These are phyloP conservation scores for Aelia acuminata DNA, from an alignment of 2,888 invertebrate genomes.

Conservation along the genomic window DNA sequence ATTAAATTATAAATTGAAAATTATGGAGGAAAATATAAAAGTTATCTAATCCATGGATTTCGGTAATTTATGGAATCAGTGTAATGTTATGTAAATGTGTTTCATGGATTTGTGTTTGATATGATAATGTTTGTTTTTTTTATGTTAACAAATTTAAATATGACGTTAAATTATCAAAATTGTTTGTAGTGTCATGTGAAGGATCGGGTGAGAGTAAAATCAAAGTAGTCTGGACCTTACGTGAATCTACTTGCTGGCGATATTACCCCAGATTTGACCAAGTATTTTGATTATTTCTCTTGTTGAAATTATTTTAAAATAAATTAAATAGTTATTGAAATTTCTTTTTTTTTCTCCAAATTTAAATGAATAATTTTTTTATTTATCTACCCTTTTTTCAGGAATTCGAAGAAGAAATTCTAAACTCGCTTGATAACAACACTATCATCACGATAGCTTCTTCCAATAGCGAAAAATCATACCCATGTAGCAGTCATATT, in stretches of 20 bases:
- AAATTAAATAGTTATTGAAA: neutral
- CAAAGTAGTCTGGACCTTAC: slow-evolving; percentile 62
- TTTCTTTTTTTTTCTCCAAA: no score
- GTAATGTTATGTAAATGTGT: no score
- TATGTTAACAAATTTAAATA: neutral
- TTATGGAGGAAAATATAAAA: no score
- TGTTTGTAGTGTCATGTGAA: slow-evolving; percentile 71
- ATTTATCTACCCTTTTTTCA: neutral
- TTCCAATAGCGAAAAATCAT: slow-evolving; percentile 46
- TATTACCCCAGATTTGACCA: slow-evolving; percentile 53
- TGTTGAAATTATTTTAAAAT: neutral
- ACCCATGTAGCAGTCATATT: slow-evolving; percentile 58
- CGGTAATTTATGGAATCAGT: no score
- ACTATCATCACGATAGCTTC: slow-evolving; percentile 53
- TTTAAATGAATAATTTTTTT: neutral
- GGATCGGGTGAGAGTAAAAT: slow-evolving; percentile 66
- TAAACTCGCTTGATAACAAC: slow-evolving; percentile 59
- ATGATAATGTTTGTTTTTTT: no score
- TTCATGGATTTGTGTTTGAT: no score
- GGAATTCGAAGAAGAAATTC: slow-evolving; percentile 46
- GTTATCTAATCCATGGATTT: no score
- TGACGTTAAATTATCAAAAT: neutral
- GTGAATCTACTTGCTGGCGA: slow-evolving; percentile 62
- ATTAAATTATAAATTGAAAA: no score
- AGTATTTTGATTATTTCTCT: slow-evolving; percentile 29